Percentiles rank a stretch among this genome's conserved stretches.
Evolutionary conservation across 2,888 invertebrate species (phyloP).

Genomic region (Arctia plantaginis): DNA sequence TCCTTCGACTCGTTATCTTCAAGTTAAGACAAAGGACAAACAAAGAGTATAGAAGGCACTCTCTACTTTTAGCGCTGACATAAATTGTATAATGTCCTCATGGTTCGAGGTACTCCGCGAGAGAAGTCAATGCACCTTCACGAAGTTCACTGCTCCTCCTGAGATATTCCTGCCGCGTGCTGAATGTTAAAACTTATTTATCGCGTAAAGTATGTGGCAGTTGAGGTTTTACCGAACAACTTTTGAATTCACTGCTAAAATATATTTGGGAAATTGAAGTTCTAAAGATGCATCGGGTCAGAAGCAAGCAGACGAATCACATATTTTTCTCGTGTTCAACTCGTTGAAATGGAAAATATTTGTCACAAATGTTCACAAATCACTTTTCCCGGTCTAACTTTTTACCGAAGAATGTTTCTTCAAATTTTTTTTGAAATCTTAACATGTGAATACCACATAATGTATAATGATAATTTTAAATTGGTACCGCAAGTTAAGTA

Average conservation of each 20-base stretch:
- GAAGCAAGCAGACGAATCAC: conserved; percentile 34
- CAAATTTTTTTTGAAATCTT: conserved; percentile 6
- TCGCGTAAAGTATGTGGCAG: conserved; percentile 65
- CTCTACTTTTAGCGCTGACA: conserved; percentile 57
- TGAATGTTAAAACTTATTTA: conserved; percentile 71
- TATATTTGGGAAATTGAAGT: conserved; percentile 58
- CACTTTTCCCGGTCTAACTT: conserved; percentile 25
- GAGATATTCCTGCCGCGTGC: conserved; percentile 69
- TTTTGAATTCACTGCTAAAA: conserved; percentile 51
- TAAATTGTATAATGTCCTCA: conserved; percentile 61
- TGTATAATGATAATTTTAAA: no score
- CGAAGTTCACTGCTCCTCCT: conserved; percentile 74
- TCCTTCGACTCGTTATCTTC: conserved; percentile 27
- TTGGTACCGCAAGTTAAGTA: no score
- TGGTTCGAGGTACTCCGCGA: conserved; percentile 51
- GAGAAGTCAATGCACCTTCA: conserved; percentile 75
- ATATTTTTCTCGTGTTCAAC: conserved; percentile 38
- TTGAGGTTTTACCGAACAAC: conserved; percentile 54
- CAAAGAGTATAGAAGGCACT: conserved; percentile 33
- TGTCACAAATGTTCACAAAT: conserved; percentile 42
- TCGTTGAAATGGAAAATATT: conserved; percentile 42
- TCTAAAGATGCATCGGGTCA: conserved; percentile 46
- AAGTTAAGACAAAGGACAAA: conserved; percentile 28
- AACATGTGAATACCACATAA: background rate
- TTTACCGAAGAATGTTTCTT: conserved; percentile 25